Base-by-base conservation (phyloP, 1,140 invertebrate genomes). In the Aphis gossypii region DNA sequence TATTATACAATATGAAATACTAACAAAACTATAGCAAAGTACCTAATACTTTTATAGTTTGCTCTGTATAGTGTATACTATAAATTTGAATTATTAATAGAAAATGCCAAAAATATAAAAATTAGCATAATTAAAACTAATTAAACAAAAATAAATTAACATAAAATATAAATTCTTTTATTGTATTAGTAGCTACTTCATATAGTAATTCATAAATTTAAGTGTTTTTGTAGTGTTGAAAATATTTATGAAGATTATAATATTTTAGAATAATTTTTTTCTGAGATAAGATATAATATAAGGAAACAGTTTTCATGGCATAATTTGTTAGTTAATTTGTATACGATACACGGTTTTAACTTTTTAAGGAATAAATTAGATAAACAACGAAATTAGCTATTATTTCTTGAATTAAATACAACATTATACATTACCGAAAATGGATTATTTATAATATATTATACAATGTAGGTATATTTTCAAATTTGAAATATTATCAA, bases 21-120 rank as follows among this genome's bases (percentile, higher is more conserved):
- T 76, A 48, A 18, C 46, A 48, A 87, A 87, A 46, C 44, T 35
- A 87, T n/a, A 51, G 23, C 30, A 48, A 87, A 84, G 60, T 76
- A 76, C 60, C 30, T 76, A n/a, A 68, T n/a, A n/a, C 14, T n/a
- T 68, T n/a, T 68, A 76, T 76, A 76, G 14, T 76, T 18, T n/a
- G n/a, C n/a, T n/a, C 18, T 8, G 6, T 46, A 46, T 46, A 20
- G 14, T n/a, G 30, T 76, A n/a, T 18, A 76, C 5, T n/a, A 76
- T 76, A 76, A 76, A 76, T 76, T n/a, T 76, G 60, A 76, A 76
- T 76, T 76, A n/a, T 76, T 76, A 76, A 76, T 76, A 18, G 30
- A 76, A 76, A 76, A 76, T 76, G 60, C 18, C 60, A 76, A 76
- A 76, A 76, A n/a, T n/a, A 30, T 76, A 76, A 76, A n/a, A 76